Percentiles rank a stretch among this genome's conserved stretches.
Conservation (phyloP, 2,797 vertebrate genomes). For the Sciurus vulgaris region DNA sequence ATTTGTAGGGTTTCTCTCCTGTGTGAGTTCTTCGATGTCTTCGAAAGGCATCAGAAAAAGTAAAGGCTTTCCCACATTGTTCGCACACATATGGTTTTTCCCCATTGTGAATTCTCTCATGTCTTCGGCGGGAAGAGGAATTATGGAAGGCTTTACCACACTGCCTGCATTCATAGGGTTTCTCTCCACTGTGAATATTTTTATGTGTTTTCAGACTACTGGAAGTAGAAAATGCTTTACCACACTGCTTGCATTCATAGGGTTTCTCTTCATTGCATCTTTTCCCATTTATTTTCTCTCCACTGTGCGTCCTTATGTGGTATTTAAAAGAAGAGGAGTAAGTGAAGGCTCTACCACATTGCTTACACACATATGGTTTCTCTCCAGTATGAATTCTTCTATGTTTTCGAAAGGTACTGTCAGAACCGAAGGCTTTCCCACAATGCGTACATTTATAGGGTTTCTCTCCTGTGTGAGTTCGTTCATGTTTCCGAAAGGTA, state of each 20-base stretch:
- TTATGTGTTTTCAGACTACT: background rate
- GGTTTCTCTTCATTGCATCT: background rate
- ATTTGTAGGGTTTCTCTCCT: background rate
- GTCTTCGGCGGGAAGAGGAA: background rate
- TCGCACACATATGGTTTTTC: background rate
- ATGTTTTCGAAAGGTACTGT: background rate
- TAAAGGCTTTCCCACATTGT: background rate
- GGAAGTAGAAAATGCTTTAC: background rate
- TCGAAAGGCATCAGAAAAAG: background rate
- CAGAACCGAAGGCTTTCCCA: slow-evolving; percentile 1
- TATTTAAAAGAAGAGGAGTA: background rate
- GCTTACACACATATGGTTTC: background rate
- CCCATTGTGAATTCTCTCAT: background rate
- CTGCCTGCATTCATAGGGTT: background rate
- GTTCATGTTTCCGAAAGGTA: background rate
- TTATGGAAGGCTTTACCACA: background rate
- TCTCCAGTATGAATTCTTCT: background rate
- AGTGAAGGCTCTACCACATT: background rate
- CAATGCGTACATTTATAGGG: background rate
- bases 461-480: background rate
- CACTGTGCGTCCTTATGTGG: background rate
- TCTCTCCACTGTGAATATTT: background rate
- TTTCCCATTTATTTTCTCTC: background rate
- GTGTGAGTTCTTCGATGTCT: background rate
- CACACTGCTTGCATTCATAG: background rate